Evolutionary conservation across 2,113 vertebrate species (phyloP).

Genomic region (Myodes glareolus): DNA sequence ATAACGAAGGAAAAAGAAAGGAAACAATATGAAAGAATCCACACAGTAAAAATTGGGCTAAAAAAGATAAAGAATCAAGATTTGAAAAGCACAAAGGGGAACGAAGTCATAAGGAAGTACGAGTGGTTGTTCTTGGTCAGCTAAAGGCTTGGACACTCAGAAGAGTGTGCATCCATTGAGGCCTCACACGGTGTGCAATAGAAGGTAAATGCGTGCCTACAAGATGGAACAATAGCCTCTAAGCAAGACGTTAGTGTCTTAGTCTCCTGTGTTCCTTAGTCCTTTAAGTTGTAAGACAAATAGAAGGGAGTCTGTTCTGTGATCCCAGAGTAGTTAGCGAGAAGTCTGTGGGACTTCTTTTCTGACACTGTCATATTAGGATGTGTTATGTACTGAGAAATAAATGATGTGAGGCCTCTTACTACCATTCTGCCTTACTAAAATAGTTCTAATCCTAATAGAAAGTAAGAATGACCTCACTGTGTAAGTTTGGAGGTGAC

Average conservation of each 20-base stretch:
- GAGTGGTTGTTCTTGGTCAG: not conserved
- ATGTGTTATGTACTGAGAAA: slow-evolving; percentile 20
- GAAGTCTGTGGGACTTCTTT: not conserved
- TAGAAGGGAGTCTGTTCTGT: not conserved
- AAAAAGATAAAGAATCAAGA: not conserved
- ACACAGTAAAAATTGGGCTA: not conserved
- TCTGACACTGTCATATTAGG: not conserved
- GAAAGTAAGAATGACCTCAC: not conserved
- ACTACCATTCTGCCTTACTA: not conserved
- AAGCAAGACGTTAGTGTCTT: not conserved
- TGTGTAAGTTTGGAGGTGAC: not conserved
- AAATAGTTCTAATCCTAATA: not conserved
- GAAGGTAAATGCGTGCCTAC: not conserved
- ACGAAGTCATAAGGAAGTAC: not conserved
- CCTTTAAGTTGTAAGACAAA: slow-evolving; percentile 3
- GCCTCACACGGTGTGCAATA: not conserved
- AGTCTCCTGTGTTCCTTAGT: not conserved
- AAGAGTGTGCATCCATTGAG: not conserved
- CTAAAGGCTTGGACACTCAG: not conserved
- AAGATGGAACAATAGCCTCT: not conserved
- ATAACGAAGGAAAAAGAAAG: not conserved
- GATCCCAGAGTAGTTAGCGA: not conserved
- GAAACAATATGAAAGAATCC: not conserved
- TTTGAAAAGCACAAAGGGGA: not conserved
- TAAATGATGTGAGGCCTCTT: not conserved